phyloP scores from a whole-genome alignment of 2,797 vertebrate genomes.

The Anguilla megastoma region DNA sequence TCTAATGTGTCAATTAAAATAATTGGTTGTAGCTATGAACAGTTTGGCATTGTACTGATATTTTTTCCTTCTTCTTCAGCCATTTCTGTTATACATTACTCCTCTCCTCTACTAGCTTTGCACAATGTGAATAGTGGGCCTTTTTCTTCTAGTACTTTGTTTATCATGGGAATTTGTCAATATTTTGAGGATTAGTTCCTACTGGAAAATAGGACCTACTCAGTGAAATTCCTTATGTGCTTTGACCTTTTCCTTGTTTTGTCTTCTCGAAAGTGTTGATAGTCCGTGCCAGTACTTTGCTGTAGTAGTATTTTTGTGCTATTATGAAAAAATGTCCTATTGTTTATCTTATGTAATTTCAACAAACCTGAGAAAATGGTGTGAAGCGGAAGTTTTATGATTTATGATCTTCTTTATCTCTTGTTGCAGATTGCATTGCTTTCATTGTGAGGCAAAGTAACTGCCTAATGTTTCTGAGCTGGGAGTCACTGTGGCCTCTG shows the following conservation, averaged over 20 bases:
- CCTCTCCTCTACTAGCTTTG: not conserved
- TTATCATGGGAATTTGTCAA: not conserved
- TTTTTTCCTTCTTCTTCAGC: not conserved
- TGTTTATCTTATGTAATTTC: not conserved
- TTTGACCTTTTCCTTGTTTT: conserved; percentile 13
- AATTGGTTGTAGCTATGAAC: not conserved
- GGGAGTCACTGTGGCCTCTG: not conserved
- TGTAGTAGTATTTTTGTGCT: not conserved
- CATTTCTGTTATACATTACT: not conserved
- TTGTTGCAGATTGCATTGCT: not conserved
- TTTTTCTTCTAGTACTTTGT: not conserved
- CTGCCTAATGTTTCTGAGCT: too few relatives aligned
- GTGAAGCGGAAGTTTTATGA: not conserved
- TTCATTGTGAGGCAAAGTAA: not conserved
- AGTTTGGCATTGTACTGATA: not conserved
- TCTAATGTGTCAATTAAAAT: not conserved
- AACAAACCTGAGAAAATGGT: not conserved
- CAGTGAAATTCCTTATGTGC: conserved; percentile 47
- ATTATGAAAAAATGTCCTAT: not conserved
- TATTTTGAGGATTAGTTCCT: not conserved
- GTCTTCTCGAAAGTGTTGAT: not conserved
- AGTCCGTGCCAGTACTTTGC: not conserved
- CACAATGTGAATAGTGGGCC: not conserved
- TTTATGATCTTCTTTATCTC: too few relatives aligned
- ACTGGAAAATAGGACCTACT: not conserved